Conservation (phyloP, 2,113 vertebrate genomes). For the Nyctibius bracteatus region DNA sequence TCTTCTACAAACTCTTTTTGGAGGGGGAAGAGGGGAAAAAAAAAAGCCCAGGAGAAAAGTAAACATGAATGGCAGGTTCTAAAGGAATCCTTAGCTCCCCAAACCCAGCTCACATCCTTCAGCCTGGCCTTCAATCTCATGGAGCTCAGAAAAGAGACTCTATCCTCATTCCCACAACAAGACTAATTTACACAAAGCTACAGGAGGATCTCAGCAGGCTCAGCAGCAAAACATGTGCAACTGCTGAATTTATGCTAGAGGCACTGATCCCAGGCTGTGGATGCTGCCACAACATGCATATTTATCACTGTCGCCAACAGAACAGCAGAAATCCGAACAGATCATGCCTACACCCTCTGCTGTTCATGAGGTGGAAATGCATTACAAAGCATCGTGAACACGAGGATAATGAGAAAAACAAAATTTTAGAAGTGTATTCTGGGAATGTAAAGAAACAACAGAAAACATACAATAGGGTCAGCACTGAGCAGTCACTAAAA, state of each 20-base stretch:
- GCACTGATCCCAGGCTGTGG: slow-evolving; percentile 35
- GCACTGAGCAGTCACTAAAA: background rate
- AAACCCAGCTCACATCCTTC: background rate
- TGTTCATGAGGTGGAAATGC: background rate
- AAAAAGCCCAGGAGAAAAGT: background rate
- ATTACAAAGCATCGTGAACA: background rate
- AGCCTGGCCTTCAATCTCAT: background rate
- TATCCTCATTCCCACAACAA: background rate
- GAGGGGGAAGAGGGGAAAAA: background rate
- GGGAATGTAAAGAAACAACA: slow-evolving; percentile 26
- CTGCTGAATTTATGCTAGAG: slow-evolving; percentile 36
- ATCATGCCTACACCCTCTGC: slow-evolving; percentile 40
- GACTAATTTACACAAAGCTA: slow-evolving; percentile 24
- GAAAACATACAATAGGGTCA: background rate
- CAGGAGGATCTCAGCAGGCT: slow-evolving; percentile 53
- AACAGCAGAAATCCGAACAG: background rate
- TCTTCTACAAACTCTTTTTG: background rate
- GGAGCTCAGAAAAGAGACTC: background rate
- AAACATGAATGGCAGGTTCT: background rate
- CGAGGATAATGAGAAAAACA: background rate
- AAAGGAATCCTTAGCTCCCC: background rate
- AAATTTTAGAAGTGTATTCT: background rate
- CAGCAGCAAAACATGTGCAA: slow-evolving; percentile 40
- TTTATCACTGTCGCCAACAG: background rate
- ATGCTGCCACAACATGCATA: background rate